phyloP scores from a whole-genome alignment of 2,113 vertebrate genomes.

The Daubentonia madagascariensis region DNA sequence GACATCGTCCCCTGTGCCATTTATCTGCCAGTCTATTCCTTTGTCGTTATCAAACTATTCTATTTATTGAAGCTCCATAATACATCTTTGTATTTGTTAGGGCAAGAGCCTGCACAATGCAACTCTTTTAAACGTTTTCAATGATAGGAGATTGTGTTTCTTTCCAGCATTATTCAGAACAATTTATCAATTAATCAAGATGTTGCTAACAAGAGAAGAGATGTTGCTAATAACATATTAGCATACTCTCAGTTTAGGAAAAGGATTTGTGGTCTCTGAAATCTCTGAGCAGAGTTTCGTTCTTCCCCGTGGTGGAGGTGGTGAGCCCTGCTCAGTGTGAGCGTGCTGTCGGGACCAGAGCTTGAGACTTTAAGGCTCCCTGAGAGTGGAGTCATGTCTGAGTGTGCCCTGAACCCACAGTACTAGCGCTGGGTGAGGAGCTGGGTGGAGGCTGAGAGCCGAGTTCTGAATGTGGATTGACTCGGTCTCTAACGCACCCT shows the following conservation, averaged over 20 bases:
- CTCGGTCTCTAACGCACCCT: neutral
- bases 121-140: neutral
- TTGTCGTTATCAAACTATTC: no score
- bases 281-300: neutral
- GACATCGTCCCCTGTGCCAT: neutral
- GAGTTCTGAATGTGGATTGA: neutral
- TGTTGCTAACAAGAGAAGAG: neutral
- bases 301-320: neutral
- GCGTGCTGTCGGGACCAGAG: neutral
- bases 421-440: no score
- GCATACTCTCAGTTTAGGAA: neutral
- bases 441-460: no score
- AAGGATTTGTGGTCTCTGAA: neutral
- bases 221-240: neutral
- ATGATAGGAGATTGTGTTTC: neutral
- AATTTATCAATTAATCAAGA: neutral
- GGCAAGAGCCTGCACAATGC: neutral
- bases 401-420: fast-evolving
- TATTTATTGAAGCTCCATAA: neutral
- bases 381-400: no score
- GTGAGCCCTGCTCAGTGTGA: neutral
- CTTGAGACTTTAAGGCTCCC: neutral
- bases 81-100: neutral
- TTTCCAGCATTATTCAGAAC: neutral
- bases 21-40: neutral